phyloP scores from a whole-genome alignment of 2,888 invertebrate species.

The Fragum sueziense region DNA sequence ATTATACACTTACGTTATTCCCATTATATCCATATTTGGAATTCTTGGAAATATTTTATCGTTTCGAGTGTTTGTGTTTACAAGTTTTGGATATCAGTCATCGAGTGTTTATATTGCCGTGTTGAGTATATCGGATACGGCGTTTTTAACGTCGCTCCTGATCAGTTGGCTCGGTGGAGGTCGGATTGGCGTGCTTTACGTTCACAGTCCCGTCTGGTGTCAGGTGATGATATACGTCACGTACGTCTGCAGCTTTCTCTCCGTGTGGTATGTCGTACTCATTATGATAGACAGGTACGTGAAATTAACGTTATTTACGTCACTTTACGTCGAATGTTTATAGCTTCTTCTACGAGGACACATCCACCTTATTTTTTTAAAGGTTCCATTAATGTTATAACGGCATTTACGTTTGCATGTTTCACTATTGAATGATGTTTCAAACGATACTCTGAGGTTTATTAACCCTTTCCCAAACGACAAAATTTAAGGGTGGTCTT shows the following conservation, averaged over 20 bases:
- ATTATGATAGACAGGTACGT: constrained; percentile 93
- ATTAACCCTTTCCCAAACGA: too few relatives aligned
- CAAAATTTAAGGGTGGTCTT: too few relatives aligned
- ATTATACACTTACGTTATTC: constrained; percentile 77
- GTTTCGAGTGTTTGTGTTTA: constrained; percentile 88
- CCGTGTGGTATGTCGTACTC: constrained; percentile 93
- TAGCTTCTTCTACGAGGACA: too few relatives aligned
- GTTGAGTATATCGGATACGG: constrained; percentile 89
- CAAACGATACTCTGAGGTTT: too few relatives aligned
- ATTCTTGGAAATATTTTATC: constrained; percentile 89
- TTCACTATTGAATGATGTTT: too few relatives aligned
- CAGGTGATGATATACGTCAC: constrained; percentile 70
- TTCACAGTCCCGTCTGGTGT: constrained; percentile 30
- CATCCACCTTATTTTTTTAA: too few relatives aligned
- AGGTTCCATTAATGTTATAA: too few relatives aligned
- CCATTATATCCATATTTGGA: constrained; percentile 88
- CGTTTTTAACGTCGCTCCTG: constrained; percentile 88
- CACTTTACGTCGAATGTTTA: too few relatives aligned
- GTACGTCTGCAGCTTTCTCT: constrained; percentile 89
- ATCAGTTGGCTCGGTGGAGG: constrained; percentile 69
- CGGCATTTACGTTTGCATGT: too few relatives aligned
- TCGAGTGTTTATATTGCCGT: constrained; percentile 91
- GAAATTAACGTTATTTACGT: neutral
- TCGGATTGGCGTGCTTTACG: constrained; percentile 25
- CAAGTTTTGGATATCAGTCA: constrained; percentile 88